phyloP scores from a whole-genome alignment of 2,797 vertebrate species.

The Vipera latastei region DNA sequence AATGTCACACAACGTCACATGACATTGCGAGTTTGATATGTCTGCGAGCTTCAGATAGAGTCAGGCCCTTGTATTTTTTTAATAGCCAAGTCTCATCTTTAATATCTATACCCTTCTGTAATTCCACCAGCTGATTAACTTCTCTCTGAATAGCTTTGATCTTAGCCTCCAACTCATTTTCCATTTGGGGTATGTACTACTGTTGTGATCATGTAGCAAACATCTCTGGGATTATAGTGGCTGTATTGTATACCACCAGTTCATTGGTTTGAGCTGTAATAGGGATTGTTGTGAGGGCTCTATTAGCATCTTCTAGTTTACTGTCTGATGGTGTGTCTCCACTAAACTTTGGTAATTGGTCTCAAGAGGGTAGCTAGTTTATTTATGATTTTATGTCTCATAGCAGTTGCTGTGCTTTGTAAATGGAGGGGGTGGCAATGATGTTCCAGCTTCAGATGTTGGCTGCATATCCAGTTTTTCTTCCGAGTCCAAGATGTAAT shows the following conservation, averaged over 20 bases:
- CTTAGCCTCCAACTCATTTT: not conserved
- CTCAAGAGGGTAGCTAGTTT: not conserved
- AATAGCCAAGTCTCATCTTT: no score
- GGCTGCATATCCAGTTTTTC: not conserved
- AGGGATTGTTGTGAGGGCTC: not conserved
- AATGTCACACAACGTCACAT: no score
- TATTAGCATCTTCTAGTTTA: not conserved
- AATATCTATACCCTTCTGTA: no score
- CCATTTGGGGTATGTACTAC: not conserved
- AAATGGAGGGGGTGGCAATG: not conserved
- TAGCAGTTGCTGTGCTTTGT: not conserved
- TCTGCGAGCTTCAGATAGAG: no score
- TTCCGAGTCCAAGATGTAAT: not conserved
- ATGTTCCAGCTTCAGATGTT: not conserved
- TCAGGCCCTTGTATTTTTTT: no score
- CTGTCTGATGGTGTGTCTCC: not conserved
- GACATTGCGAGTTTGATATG: no score
- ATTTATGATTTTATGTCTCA: not conserved
- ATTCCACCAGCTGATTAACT: not conserved
- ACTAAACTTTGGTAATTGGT: not conserved
- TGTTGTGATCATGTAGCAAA: not conserved
- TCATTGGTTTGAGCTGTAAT: not conserved
- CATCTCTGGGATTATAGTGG: not conserved
- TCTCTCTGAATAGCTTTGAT: not conserved
- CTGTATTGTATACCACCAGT: not conserved